Base-by-base conservation (phyloP, 2,113 vertebrate genomes). In the Orthonyx spaldingii region DNA sequence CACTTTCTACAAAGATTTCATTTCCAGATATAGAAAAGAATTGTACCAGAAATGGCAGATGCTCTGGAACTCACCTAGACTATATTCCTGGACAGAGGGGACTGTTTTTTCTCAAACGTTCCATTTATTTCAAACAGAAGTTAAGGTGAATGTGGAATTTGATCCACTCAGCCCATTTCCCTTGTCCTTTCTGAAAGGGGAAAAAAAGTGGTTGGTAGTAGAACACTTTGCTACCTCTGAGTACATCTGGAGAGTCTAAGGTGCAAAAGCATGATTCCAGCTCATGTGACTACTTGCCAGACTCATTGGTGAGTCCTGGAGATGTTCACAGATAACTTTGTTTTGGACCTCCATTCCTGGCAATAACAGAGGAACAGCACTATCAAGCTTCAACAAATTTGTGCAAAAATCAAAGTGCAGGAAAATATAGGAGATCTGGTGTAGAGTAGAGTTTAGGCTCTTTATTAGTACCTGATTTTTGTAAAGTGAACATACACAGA, bases 111-210 rank as follows among this genome's bases (percentile, higher is more conserved):
- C 39, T 56, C 35, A 64, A 72, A 64, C 0, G 3, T 60, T 55
- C 30, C 26, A 59, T 70, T 44, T 2, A 56, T 57, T 77, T 65
- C 21, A 64, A 77, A 41, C 4, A 52, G 50, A 90, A 80, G 55
- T 57, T 19, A 83, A 49, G 4, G 4, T 33, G 20, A 53, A 92
- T 41, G 2, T 15, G 61, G 22, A 20, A 32, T 82, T 84, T 46
- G 11, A 86, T 7, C 7, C 22, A n/a, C 8, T 49, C 32, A 56
- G 5, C 3, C 3, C 0, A 1, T 57, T 69, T 68, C 4, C 2
- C 10, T 55, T 22, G 7, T 23, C 44, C 14, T 35, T 84, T 79
- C 23, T 66, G 24, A 41, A 84, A 55, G 30, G 2, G 50, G 39
- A 57, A 72, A 35, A 65, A 50, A 3, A 2, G 8, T 28, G 10